These are phyloP conservation scores for Ophthalmolycus amberensis DNA, from an alignment of 2,113 vertebrate genomes.

Conservation along the genomic window DNA sequence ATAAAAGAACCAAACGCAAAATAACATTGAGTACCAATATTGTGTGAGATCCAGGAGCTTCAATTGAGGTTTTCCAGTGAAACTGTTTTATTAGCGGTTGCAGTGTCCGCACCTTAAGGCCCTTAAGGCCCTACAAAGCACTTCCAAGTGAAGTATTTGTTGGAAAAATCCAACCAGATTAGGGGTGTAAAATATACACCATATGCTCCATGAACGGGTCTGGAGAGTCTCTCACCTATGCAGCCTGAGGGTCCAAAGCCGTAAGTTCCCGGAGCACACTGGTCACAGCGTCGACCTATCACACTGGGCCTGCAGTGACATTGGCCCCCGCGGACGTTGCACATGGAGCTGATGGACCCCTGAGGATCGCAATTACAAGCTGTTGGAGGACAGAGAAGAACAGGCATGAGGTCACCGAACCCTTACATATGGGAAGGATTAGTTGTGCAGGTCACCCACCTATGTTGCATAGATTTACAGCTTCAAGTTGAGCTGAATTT, in stretches of 20 bases:
- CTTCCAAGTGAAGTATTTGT: neutral
- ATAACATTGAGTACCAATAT: neutral
- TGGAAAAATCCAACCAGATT: neutral
- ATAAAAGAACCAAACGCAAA: neutral
- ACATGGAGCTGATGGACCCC: slow-evolving; percentile 91
- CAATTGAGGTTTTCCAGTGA: neutral
- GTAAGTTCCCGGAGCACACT: slow-evolving; percentile 89
- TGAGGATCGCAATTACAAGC: slow-evolving; percentile 94
- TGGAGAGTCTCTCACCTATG: slow-evolving; percentile 82
- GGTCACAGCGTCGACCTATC: slow-evolving; percentile 88
- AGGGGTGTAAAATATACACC: neutral
- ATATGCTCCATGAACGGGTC: neutral
- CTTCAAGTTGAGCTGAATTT: neutral
- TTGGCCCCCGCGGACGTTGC: slow-evolving; percentile 91
- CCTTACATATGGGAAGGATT: neutral
- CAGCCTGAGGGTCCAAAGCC: slow-evolving; percentile 93
- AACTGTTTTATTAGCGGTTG: neutral
- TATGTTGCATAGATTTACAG: neutral
- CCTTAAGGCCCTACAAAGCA: neutral
- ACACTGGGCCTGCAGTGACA: slow-evolving; percentile 92
- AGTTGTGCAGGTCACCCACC: neutral
- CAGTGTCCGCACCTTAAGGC: neutral
- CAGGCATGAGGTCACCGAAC: neutral
- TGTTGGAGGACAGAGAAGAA: slow-evolving; percentile 61
- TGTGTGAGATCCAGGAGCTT: neutral